Evolutionary conservation across 2,888 invertebrate species (phyloP), one percentile per base, ranked within the genome.

Genomic region (Melinopterus prodromus): DNA sequence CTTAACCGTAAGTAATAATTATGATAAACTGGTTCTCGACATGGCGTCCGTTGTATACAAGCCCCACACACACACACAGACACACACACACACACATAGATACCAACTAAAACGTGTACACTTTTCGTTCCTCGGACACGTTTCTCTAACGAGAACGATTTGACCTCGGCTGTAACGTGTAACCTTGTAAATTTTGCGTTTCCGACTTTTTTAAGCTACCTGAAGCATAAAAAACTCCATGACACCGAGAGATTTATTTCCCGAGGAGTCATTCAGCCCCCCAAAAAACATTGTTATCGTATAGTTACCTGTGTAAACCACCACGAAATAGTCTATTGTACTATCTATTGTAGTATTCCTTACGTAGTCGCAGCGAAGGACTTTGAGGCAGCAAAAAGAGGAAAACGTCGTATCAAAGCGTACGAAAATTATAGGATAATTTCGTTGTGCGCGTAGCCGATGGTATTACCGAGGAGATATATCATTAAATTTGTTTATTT

Each of bases 21-120:
- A 81, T 77, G 78, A 77, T 79, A 81, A 81, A 81, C 81, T 81
- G 81, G 81, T 81, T 81, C 79, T 79, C 81, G 75, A 70, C 77
- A 81, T 79, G 81, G 78, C 77, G 79, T 78, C 71, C 77, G 77
- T 53, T 71, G 78, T 71, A 16, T 72, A 53, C 53, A 53, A 53
- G 53, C 53, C 53, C 53, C 53, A 53, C 53, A 53, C 53, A 53
- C 53, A 53, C 2, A 53, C 26, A 26, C 26, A 26, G 2, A 26
- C 26, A 26, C 26, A 26, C 26, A 26, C 3, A 26, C 2, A 26
- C 3, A 26, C n/a, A n/a, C n/a, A n/a, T n/a, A n/a, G 38, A 6
- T 6, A 38, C 38, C 6, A 38, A 38, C 53, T 53, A 53, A 53
- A 53, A 53, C 53, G 53, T 6, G 53, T 53, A 53, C 53, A 12